Base-by-base conservation (phyloP, 1,140 invertebrate genomes). In the Chrysomallon squamiferum region DNA sequence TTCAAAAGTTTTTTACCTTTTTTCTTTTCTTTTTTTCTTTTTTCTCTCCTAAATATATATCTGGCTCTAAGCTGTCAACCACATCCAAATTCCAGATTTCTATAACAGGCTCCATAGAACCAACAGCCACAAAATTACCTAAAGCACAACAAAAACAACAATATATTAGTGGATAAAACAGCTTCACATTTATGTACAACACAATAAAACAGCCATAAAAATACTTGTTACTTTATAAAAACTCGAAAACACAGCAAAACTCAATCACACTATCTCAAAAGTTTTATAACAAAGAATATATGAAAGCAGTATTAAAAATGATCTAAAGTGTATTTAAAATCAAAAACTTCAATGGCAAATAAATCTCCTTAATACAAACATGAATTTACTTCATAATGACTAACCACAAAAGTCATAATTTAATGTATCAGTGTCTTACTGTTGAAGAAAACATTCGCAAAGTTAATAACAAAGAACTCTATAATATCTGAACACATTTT, bases 11-110 rank as follows among this genome's bases (percentile, higher is more conserved):
- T n/a, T n/a, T n/a, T n/a, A n/a, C n/a, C n/a, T 71, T 66, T 43
- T 60, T 63, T 87, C 89, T 91, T 82, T 93, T 94, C 79, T 90
- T 92, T 80, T 88, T 93, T n/a, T 89, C 89, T 73, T 92, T 92
- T 56, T 54, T 59, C 11, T 56, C 63, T 22, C 89, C 94, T 20
- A 98, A 86, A 73, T 89, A 91, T 74, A 92, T 92, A 0, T 90
- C 91, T 41, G 96, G 95, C 81, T 96, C 94, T 25, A 97, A 85
- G 68, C 90, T 91, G 79, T 97, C 93, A 59, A 97, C 90, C 59
- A 98, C 88, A 87, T 98, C 96, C 33, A 98, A 84, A 84, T 99
- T 95, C 96, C 96, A 98, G 13, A 98, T 89, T 68, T 95, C 91
- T 65, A 99, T 97, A 49, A 94, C 89, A 1, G 95, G 91, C 68